Base-by-base conservation (phyloP, 30 jellyfish, hydroid and myxozoan genomes). In the Haliclystus octoradiatus region DNA sequence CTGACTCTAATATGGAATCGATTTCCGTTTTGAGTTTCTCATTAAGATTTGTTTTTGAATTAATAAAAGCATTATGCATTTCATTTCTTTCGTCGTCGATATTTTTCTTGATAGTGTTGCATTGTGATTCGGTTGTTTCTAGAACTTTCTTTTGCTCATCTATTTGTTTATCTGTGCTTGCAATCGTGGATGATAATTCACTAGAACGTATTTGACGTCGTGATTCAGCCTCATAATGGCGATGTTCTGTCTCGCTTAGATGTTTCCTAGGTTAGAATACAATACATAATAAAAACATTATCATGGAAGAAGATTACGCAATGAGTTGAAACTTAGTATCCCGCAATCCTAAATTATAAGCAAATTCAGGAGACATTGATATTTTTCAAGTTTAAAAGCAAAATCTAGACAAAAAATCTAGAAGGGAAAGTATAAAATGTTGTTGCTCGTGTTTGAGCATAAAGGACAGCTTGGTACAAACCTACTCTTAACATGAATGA, bases 221-320 rank as follows among this genome's bases (percentile, higher is more conserved):
- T 33, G 35, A 72, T 63, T 89, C 98, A 2, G 98, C 79, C 46
- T 89, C 98, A 3, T 73, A 3, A 70, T 81, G 71, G 28, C 83
- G 69, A n/a, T 73, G 68, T 53, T 89, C 98, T 15, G 80, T 73
- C 50, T 89, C 98, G 2, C 40, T 22, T 5, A 89, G 68, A 50
- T 75, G 93, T 63, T 89, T 78, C 63, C 98, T 89, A 57, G 28
- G 46, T 35, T 9, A 19, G 31, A 25, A 61, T n/a, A n/a, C n/a
- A n/a, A n/a, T n/a, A n/a, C n/a, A n/a, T n/a, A n/a, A n/a, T n/a
- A n/a, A n/a, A n/a, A n/a, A n/a, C n/a, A n/a, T n/a, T n/a, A n/a
- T n/a, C n/a, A n/a, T n/a, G n/a, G 31, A 66, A 66, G 34, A 32
- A 15, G 3, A 64, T 26, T 9, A 24, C 7, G 12, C n/a, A 64